Base-by-base conservation (phyloP, 2,888 invertebrate species). In the Leptinotarsa tumamoca region DNA sequence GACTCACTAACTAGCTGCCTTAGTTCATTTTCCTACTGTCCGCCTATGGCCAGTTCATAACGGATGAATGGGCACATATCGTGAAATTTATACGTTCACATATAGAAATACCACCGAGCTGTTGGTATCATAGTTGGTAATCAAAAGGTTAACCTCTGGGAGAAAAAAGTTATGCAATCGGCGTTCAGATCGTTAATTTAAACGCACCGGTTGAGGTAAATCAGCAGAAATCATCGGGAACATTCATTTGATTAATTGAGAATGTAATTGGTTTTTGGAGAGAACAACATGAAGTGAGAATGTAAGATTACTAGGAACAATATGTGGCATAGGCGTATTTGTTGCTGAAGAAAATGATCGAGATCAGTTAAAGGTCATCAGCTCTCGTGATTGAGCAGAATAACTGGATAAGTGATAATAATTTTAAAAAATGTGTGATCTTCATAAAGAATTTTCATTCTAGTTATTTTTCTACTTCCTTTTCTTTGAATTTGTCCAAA, bases 171-270 rank as follows among this genome's bases (percentile, higher is more conserved):
- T 52, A 27, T 33, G 58, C n/a, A 67, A 71, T 63, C 67, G 70
- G 76, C 67, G 61, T 58, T 56, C 23, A 66, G 68, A 75, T 76
- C 76, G 73, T 76, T 76, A 76, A 73, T 76, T 76, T 71, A 67
- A 75, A 73, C 73, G 71, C 73, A 66, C 63, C 63, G 68, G 54
- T 73, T 68, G 61, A 76, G 68, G 76, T 73, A 73, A 73, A 76
- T 76, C 76, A 73, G 76, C 76, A 76, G 76, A 76, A 76, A 76
- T 76, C 76, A 76, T 76, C 73, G 56, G 73, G 54, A 73, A 73
- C 66, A 67, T 71, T 76, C 71, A 63, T 73, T 73, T 76, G 76
- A 76, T 73, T 76, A 76, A 76, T 76, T 68, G 73, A 49, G 73
- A 76, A 76, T 76, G 43, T 76, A 76, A 76, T 76, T 71, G 76